Base-by-base conservation (phyloP, 2,888 invertebrate genomes). In the Gibbula magus region DNA sequence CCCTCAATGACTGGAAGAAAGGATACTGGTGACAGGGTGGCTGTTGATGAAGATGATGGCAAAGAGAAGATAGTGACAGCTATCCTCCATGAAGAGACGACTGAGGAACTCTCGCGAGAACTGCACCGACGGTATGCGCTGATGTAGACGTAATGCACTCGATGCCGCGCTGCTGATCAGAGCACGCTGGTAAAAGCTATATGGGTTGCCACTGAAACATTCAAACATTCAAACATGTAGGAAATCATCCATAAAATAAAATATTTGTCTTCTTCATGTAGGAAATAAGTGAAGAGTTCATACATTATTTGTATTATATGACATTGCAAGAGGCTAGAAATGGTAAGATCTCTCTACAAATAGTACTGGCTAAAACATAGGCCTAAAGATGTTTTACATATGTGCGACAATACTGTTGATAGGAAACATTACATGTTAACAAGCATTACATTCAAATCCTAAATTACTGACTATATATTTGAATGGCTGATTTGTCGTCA, bases 1-100 rank as follows among this genome's bases (percentile, higher is more conserved):
- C 13, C 1, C 1, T 10, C 10, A 7, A 20, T 10, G 20, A 45
- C 25, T 53, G 0, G 13, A 53, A 35, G 10, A 85, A 91, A 92
- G 92, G 91, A 91, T 96, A 97, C 97, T 94, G 86, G 98, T 95
- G 77, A 97, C 95, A 35, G 99, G 98, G 80, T 96, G 94, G 52
- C 96, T 96, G 93, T 96, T 97, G 90, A 99, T 95, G 93, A 99
- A 99, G 91, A 99, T 97, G 87, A 98, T 94, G 70, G 98, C 97
- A 93, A 96, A 99, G 94, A 99, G 96, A 85, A 99, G 94, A 92
- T 99, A 99, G 93, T 99, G 99, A 84, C 97, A 98, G 88, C 98
- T 98, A 87, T 94, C 94, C 93, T 99, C 99, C 20, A 88, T 82
- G 32, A 96, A 93, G 86, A 99, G 94, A 76, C 95, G 94, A 8